Evolutionary conservation across 2,888 invertebrate species (phyloP).

Genomic region (Trisateles emortualis): DNA sequence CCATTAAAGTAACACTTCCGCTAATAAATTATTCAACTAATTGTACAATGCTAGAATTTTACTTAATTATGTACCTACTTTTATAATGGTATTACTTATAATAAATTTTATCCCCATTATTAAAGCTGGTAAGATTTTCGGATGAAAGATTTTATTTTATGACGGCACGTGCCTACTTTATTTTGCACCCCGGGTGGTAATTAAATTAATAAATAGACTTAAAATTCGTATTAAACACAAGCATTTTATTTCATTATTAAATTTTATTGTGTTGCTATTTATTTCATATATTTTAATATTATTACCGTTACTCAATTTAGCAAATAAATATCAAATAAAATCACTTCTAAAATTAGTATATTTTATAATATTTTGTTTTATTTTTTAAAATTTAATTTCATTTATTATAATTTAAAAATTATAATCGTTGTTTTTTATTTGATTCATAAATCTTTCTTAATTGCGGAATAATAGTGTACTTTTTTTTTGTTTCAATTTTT

Average conservation of each 20-base stretch:
- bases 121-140: constrained; percentile 16
- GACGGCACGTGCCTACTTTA: constrained; percentile 3
- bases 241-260: neutral
- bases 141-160: constrained; percentile 14
- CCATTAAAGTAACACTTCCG: constrained; percentile 32
- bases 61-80: constrained; percentile 17
- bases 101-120: constrained; percentile 21
- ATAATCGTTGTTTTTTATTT: too few relatives aligned
- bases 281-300: neutral
- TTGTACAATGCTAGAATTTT: constrained; percentile 14
- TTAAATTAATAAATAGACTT: neutral
- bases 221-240: neutral
- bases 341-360: too few relatives aligned
- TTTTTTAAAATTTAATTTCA: too few relatives aligned
- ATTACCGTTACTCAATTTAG: neutral
- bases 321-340: too few relatives aligned
- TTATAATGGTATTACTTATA: constrained; percentile 27
- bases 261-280: neutral
- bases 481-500: too few relatives aligned
- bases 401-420: too few relatives aligned
- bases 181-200: neutral
- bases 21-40: constrained; percentile 37
- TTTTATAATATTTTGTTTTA: too few relatives aligned
- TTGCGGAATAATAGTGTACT: too few relatives aligned
- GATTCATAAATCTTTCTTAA: too few relatives aligned